These are phyloP conservation scores for Prosapia bicincta DNA, from an alignment of 2,888 invertebrate species.

Conservation along the genomic window DNA sequence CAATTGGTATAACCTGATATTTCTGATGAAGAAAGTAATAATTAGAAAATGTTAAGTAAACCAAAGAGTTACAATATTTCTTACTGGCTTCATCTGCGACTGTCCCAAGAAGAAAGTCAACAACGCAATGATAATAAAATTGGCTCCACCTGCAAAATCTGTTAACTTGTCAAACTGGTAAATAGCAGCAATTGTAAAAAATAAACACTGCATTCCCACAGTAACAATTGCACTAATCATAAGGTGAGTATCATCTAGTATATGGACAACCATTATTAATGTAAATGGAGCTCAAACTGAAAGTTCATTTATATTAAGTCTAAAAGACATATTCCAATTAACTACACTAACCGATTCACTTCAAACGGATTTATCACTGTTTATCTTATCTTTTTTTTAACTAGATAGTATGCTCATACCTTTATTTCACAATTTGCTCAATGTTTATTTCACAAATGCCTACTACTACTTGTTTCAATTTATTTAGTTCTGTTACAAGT, in stretches of 20 bases:
- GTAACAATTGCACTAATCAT: constrained; percentile 84
- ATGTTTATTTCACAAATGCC: too few relatives aligned
- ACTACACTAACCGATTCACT: not conserved
- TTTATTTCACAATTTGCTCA: too few relatives aligned
- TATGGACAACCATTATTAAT: constrained; percentile 59
- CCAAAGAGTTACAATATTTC: too few relatives aligned
- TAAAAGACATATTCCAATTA: not conserved
- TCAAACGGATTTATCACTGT: not conserved
- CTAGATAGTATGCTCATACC: not conserved
- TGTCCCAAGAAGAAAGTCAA: constrained; percentile 84
- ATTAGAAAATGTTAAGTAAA: too few relatives aligned
- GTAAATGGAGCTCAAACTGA: not conserved
- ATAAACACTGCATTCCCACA: constrained; percentile 79
- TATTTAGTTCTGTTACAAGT: not conserved
- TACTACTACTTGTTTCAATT: too few relatives aligned
- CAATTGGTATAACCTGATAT: too few relatives aligned
- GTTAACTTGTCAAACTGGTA: constrained; percentile 89
- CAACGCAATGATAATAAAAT: constrained; percentile 85
- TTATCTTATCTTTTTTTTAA: not conserved
- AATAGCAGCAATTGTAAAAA: constrained; percentile 81
- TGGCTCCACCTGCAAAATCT: constrained; percentile 90
- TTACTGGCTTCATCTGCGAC: constrained; percentile 44
- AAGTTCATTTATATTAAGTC: not conserved
- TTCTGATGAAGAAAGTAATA: too few relatives aligned
- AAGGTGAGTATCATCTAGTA: constrained; percentile 80